These are phyloP conservation scores for Oreonectes daqikongensis DNA, from an alignment of 2,797 vertebrate genomes.

Conservation along the genomic window DNA sequence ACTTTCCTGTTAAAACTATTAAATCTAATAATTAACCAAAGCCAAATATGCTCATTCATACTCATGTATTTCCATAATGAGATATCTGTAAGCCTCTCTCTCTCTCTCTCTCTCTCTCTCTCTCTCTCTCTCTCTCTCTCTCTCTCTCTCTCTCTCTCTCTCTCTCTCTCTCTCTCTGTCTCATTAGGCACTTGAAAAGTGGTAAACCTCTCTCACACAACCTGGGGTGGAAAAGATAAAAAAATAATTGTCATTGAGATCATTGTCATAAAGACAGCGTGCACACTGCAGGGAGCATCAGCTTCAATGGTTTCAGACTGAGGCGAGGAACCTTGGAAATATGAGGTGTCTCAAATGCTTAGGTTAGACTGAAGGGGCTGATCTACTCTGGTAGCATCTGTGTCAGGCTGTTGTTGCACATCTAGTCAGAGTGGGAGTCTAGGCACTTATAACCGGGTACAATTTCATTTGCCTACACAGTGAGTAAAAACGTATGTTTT, in stretches of 20 bases:
- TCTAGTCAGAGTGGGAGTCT: slow-evolving; percentile 36
- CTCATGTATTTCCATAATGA: slow-evolving; percentile 32
- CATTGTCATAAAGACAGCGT: slow-evolving; percentile 18
- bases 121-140: not conserved
- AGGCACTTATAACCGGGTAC: slow-evolving; percentile 30
- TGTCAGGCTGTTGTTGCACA: slow-evolving; percentile 49
- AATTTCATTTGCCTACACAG: slow-evolving; percentile 47
- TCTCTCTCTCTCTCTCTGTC: not conserved
- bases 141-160: not conserved
- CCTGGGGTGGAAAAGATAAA: slow-evolving; percentile 22
- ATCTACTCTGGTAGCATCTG: slow-evolving; percentile 45
- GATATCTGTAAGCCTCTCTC: too few species aligned
- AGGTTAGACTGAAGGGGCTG: slow-evolving; percentile 29
- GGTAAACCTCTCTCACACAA: too few species aligned
- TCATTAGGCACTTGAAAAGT: slow-evolving; percentile 5
- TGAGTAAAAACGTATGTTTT: slow-evolving; percentile 48
- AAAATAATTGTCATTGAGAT: not conserved
- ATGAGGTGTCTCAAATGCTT: slow-evolving; percentile 36
- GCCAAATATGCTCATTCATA: slow-evolving; percentile 42
- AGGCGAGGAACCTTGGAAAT: slow-evolving; percentile 4
- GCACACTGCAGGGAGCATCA: slow-evolving; percentile 4
- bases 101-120: not conserved
- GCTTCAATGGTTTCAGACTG: slow-evolving; percentile 14
- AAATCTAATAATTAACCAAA: slow-evolving; percentile 9
- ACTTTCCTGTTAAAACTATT: too few species aligned